phyloP scores from a whole-genome alignment of 2,888 invertebrate genomes.

The Alsophila aescularia region DNA sequence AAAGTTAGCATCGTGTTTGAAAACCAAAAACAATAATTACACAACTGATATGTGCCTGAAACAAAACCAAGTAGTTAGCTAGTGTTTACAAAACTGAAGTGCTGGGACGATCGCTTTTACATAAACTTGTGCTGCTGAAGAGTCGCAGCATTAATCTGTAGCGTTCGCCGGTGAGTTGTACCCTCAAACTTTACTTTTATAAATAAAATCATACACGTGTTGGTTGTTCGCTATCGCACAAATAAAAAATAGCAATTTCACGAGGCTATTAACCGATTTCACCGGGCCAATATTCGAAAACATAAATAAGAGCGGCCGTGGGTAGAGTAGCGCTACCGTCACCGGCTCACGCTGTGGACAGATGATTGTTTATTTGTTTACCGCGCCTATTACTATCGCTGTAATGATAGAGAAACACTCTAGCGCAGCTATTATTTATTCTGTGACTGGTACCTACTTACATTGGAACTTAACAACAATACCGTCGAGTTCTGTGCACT shows the following conservation, averaged over 20 bases:
- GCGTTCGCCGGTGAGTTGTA: slow-evolving; percentile 31
- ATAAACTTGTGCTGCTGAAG: slow-evolving; percentile 55
- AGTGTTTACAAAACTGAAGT: slow-evolving; percentile 70
- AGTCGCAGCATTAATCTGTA: slow-evolving; percentile 24
- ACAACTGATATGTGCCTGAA: slow-evolving; percentile 64
- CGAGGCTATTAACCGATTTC: slow-evolving; percentile 36
- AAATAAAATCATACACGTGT: slow-evolving; percentile 16
- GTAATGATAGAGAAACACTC: neutral
- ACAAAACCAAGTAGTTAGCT: slow-evolving; percentile 47
- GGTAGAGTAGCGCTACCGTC: slow-evolving; percentile 17
- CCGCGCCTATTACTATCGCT: neutral
- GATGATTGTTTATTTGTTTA: slow-evolving; percentile 44
- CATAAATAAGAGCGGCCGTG: slow-evolving; percentile 38
- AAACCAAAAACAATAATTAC: slow-evolving; percentile 61
- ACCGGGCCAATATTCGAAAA: slow-evolving; percentile 34
- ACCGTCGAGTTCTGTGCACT: slow-evolving; percentile 17
- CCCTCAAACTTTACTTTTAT: slow-evolving; percentile 15
- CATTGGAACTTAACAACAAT: slow-evolving; percentile 19
- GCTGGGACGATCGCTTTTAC: slow-evolving; percentile 64
- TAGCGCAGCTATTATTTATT: too few species aligned
- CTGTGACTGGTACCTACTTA: too few species aligned
- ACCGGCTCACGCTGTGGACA: slow-evolving; percentile 31
- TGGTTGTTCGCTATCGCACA: slow-evolving; percentile 19
- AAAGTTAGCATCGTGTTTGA: slow-evolving; percentile 46
- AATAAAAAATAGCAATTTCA: slow-evolving; percentile 14